phyloP scores from a whole-genome alignment of 1,140 invertebrate genomes.

The Rhopalosiphum padi region DNA sequence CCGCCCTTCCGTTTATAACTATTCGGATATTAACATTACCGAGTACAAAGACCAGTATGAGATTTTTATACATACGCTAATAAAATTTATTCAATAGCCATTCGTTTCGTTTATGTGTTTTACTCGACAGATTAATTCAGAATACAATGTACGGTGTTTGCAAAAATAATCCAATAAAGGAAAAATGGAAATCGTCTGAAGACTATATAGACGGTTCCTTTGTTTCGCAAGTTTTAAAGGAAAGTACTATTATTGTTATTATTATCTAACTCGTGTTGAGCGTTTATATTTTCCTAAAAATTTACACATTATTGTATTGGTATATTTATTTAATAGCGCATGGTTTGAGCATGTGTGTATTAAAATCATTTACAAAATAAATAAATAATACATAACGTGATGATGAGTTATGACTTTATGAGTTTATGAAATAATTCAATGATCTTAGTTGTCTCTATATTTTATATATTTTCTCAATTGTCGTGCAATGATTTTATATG shows the following conservation, averaged over 20 bases:
- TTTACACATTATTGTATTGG: background rate
- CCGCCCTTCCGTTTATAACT: conserved; percentile 20
- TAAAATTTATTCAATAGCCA: background rate
- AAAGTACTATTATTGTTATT: conserved; percentile 9
- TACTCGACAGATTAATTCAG: background rate
- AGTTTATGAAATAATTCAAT: background rate
- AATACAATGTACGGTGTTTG: background rate
- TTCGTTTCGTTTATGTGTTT: background rate
- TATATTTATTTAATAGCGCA: background rate
- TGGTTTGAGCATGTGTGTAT: background rate
- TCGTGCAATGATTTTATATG: background rate
- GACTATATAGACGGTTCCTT: background rate
- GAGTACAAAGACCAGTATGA: background rate
- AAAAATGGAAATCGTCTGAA: background rate
- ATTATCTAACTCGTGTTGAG: background rate
- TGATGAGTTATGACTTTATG: background rate
- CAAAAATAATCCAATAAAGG: background rate
- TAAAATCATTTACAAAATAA: background rate
- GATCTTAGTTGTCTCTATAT: background rate
- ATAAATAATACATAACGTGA: background rate
- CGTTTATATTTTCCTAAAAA: background rate
- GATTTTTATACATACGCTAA: background rate
- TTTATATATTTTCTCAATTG: background rate
- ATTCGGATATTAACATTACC: background rate
- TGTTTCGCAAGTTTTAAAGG: conserved; percentile 22